Base-by-base conservation (phyloP, 1,140 invertebrate genomes). In the Contarinia nasturtii region DNA sequence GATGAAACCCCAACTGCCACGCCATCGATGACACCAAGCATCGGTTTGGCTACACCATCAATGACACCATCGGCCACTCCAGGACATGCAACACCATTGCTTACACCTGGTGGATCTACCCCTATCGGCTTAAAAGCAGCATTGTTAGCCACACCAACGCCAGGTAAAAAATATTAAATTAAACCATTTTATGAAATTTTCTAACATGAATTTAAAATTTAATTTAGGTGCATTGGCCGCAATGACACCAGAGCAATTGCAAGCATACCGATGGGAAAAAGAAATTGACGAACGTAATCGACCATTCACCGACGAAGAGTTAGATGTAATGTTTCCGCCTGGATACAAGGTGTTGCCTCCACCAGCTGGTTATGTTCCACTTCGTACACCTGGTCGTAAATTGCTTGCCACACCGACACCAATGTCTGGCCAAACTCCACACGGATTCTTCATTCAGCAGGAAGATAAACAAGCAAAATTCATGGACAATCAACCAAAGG, bases 241-340 rank as follows among this genome's bases (percentile, higher is more conserved):
- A 1, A 98, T 98, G 94, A 99, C 96, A 0, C 95, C 96, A 0
- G 96, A 98, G 67, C 94, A 98, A 65, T 67, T 98, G 50, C 94
- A 98, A 63, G 91, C 92, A 0, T 97, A 92, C 64, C 79, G 93
- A n/a, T 97, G 91, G 91, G 94, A 98, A 67, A 78, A 89, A 55
- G 96, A 99, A 70, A 96, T 99, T 48, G 95, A 98, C 59, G 93
- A 98, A 60, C 70, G 95, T 46, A 99, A 99, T 65, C 72, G 93
- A 52, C 92, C 92, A 0, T 76, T 97, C 45, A 81, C 86, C 0
- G 95, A 99, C 65, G 95, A 98, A 59, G 96, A 99, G 65, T 68
- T 99, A 11, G 95, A 99, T 66, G 71, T 86, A 33, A 81, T 99
- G 71, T 96, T 99, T 65, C 95, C 96, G 43, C 80, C 90, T 11